These are phyloP conservation scores for Tympanuchus pallidicinctus DNA, from an alignment of 2,113 vertebrate genomes.

Conservation along the genomic window DNA sequence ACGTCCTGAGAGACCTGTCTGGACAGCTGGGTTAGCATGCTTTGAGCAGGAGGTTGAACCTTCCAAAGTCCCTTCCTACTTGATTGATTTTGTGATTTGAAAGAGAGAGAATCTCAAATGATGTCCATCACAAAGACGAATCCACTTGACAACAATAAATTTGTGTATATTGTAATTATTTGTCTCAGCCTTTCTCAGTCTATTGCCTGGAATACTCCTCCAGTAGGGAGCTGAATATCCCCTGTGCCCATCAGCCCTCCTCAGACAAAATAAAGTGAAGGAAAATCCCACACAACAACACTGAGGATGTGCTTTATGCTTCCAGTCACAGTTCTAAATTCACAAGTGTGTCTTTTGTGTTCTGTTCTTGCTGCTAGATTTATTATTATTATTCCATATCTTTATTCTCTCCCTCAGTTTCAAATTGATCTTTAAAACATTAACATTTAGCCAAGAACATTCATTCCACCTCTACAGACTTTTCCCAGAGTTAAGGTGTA, in stretches of 20 bases:
- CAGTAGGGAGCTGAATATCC: neutral
- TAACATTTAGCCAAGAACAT: neutral
- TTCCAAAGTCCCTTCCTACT: neutral
- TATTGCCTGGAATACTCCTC: neutral
- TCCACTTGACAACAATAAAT: neutral
- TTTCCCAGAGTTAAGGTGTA: neutral
- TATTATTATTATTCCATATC: neutral
- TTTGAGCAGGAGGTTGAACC: neutral
- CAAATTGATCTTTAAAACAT: neutral
- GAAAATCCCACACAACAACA: neutral
- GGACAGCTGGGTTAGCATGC: too few species aligned
- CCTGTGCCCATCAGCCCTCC: neutral
- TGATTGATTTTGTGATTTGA: neutral
- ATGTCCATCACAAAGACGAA: neutral
- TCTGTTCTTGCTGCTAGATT: neutral
- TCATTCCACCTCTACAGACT: neutral
- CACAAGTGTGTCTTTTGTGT: neutral
- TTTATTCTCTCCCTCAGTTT: neutral
- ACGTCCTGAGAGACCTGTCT: neutral
- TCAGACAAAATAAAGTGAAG: neutral
- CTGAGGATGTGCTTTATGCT: neutral
- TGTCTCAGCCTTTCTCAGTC: neutral
- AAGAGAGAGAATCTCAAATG: neutral
- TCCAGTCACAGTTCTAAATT: neutral
- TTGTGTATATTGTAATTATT: neutral